Percentiles rank a stretch among this genome's conserved stretches.
Evolutionary conservation across 2,888 invertebrate species (phyloP).

Genomic region (Coenonympha glycerion): DNA sequence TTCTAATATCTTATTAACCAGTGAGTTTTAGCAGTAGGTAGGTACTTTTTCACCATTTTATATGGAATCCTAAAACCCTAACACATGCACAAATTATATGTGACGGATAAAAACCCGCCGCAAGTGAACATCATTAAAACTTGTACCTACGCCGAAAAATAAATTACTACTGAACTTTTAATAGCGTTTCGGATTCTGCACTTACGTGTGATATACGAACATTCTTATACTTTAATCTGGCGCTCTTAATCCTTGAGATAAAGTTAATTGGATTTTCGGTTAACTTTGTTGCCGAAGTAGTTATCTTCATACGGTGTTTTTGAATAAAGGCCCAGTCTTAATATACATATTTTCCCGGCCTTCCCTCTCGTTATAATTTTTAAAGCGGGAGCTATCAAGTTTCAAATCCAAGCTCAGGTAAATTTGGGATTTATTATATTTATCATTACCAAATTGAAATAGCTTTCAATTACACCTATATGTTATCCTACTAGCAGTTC

Average conservation of each 20-base stretch:
- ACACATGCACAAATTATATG: background rate
- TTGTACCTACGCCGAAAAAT: constrained; percentile 47
- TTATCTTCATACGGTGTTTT: background rate
- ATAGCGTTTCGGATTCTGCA: constrained; percentile 33
- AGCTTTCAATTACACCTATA: too few species aligned
- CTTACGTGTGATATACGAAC: constrained; percentile 14
- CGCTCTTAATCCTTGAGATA: constrained; percentile 11
- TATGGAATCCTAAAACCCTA: background rate
- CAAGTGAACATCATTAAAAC: constrained; percentile 47
- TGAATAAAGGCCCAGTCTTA: background rate
- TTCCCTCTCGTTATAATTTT: too few species aligned
- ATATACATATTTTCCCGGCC: too few species aligned
- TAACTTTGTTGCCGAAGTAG: background rate
- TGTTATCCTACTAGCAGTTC: too few species aligned
- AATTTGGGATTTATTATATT: too few species aligned
- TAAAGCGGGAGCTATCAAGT: too few species aligned
- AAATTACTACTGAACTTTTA: constrained; percentile 53
- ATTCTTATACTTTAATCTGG: constrained; percentile 19
- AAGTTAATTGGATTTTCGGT: constrained; percentile 15
- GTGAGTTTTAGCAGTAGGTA: too few species aligned
- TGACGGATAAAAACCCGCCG: background rate
- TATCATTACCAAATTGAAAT: too few species aligned
- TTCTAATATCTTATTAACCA: too few species aligned
- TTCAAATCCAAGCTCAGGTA: too few species aligned
- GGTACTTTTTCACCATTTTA: background rate